These are phyloP conservation scores for Amphiura filiformis DNA, from an alignment of 35 echinoderm and acorn worm genomes.

Conservation along the genomic window DNA sequence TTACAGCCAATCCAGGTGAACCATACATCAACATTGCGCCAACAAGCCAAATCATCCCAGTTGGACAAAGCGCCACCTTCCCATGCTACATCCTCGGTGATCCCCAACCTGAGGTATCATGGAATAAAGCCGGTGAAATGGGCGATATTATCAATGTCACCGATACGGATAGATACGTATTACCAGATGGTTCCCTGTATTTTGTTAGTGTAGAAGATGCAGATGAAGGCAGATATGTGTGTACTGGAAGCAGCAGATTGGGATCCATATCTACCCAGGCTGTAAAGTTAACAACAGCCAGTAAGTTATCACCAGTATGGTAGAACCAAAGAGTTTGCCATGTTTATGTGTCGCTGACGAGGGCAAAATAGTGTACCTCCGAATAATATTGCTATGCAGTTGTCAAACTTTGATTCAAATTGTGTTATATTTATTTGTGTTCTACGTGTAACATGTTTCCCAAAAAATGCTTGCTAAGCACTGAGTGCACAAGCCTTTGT, in stretches of 20 bases:
- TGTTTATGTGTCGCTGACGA: too few relatives aligned
- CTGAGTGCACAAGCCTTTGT: too few relatives aligned
- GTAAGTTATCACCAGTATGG: too few relatives aligned
- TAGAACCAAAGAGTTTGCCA: neutral
- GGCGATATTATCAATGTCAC: slow-evolving; percentile 23
- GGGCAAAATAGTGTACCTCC: too few relatives aligned
- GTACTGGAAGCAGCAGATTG: slow-evolving; percentile 69
- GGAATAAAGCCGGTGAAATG: slow-evolving; percentile 45
- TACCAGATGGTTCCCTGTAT: slow-evolving; percentile 49
- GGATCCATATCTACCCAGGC: slow-evolving; percentile 55
- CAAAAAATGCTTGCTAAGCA: too few relatives aligned
- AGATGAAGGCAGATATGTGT: slow-evolving; percentile 73
- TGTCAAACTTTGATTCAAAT: too few relatives aligned
- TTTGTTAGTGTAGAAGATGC: slow-evolving; percentile 37
- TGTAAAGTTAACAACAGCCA: slow-evolving; percentile 57
- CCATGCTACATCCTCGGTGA: slow-evolving; percentile 84
- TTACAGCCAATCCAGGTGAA: slow-evolving; percentile 78
- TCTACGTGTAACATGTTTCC: too few relatives aligned
- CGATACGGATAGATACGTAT: neutral
- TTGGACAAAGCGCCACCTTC: slow-evolving; percentile 42
- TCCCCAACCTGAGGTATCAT: slow-evolving; percentile 54
- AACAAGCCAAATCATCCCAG: slow-evolving; percentile 47
- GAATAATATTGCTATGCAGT: too few relatives aligned
- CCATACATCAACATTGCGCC: slow-evolving; percentile 84
- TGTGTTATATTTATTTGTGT: too few relatives aligned